Conservation (phyloP, 2,888 invertebrate species). For the Hydroisotoma schaefferi region DNA sequence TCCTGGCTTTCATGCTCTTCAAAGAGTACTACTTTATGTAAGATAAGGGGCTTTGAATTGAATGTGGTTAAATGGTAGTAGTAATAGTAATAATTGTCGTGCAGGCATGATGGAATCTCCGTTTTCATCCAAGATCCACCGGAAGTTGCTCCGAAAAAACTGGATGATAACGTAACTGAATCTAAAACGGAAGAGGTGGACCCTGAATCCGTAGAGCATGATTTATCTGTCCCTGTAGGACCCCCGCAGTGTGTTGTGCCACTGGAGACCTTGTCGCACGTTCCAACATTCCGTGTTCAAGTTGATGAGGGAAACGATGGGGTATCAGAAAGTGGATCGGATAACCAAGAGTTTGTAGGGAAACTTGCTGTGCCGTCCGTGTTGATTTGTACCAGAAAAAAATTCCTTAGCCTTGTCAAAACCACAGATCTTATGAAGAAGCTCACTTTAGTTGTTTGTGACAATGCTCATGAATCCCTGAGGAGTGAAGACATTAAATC, state of each 20-base stretch:
- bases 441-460: conserved; percentile 42
- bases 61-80: not conserved
- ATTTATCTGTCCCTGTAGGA: not conserved
- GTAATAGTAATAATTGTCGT: conserved; percentile 1
- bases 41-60: not conserved
- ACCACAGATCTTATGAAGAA: conserved; percentile 21
- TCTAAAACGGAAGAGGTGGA: not conserved
- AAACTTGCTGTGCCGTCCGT: conserved; percentile 31
- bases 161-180: not conserved
- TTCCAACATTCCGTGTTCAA: conserved; percentile 33
- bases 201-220: not conserved
- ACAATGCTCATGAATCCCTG: conserved; percentile 45
- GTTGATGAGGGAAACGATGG: conserved; percentile 15
- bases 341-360: conserved; percentile 4
- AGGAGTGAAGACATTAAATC: conserved; percentile 19
- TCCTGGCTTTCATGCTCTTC: conserved; percentile 47
- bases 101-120: conserved; percentile 41
- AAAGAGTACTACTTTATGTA: conserved; percentile 48
- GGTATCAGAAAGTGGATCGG: not conserved
- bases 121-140: conserved; percentile 44
- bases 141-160: conserved; percentile 2
- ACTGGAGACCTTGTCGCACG: conserved; percentile 42
- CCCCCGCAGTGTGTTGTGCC: conserved; percentile 40
- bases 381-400: conserved; percentile 35
- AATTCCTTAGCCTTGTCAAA: conserved; percentile 35